Evolutionary conservation across 1,140 invertebrate species (phyloP).

Genomic region (Triops cancriformis): DNA sequence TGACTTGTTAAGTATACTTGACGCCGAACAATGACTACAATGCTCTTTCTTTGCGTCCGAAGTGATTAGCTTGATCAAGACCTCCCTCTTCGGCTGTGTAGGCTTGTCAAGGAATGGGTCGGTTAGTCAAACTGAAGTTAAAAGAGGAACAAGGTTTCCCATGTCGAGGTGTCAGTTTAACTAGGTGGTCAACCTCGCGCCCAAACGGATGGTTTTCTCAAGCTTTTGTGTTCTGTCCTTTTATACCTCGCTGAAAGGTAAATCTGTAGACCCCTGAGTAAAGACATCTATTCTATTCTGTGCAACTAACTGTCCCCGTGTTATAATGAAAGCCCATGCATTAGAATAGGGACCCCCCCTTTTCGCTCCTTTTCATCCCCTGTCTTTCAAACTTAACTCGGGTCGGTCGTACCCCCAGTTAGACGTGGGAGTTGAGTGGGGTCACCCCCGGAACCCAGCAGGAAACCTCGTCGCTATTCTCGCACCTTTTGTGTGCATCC

Average conservation of each 20-base stretch:
- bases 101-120: not conserved
- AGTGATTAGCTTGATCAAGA: constrained; percentile 14
- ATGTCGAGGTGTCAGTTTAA: constrained; percentile 9
- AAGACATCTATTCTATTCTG: not conserved
- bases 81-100: not conserved
- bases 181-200: constrained; percentile 11
- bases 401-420: not conserved
- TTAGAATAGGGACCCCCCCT: not conserved
- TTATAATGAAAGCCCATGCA: not conserved
- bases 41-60: constrained; percentile 11
- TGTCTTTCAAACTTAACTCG: constrained; percentile 5
- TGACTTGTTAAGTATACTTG: no score
- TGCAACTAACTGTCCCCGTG: constrained; percentile 1
- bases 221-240: not conserved
- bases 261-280: not conserved
- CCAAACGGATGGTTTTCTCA: not conserved
- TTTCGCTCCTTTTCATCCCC: not conserved
- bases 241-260: not conserved
- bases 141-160: constrained; percentile 4
- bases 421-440: constrained; percentile 2
- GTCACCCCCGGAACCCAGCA: constrained; percentile 2
- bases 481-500: constrained; percentile 4
- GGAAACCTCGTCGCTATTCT: constrained; percentile 12
- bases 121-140: constrained; percentile 3
- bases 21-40: not conserved